phyloP scores from a whole-genome alignment of 1,140 invertebrate genomes.

The Drosophila ercepeae region DNA sequence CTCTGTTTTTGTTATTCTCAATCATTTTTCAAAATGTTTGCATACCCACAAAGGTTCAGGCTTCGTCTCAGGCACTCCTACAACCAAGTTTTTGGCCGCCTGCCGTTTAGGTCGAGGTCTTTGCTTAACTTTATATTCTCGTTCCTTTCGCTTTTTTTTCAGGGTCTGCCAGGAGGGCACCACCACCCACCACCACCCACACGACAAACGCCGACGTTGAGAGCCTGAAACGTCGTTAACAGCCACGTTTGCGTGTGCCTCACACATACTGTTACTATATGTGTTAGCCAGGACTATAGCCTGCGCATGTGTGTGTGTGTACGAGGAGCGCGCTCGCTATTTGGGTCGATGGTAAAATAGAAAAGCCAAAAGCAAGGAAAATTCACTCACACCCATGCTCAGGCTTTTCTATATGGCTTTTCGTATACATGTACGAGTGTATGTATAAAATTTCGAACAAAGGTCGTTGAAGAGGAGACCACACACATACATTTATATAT shows the following conservation, averaged over 20 bases:
- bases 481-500: slow-evolving; percentile 41
- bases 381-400: slow-evolving; percentile 29
- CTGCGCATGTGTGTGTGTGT: slow-evolving; percentile 32
- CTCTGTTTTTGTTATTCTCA: slow-evolving; percentile 50
- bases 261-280: slow-evolving; percentile 32
- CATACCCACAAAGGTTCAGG: slow-evolving; percentile 3
- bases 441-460: slow-evolving; percentile 68
- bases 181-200: slow-evolving; percentile 24
- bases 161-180: slow-evolving; percentile 39
- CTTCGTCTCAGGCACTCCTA: not conserved
- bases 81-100: slow-evolving; percentile 63
- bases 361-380: slow-evolving; percentile 78
- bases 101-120: slow-evolving; percentile 78
- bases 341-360: slow-evolving; percentile 82
- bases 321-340: slow-evolving; percentile 65
- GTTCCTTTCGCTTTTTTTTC: slow-evolving; percentile 44
- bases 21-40: slow-evolving; percentile 58
- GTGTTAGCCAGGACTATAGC: slow-evolving; percentile 24
- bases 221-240: slow-evolving; percentile 72
- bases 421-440: slow-evolving; percentile 9
- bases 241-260: slow-evolving; percentile 75
- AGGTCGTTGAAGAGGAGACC: slow-evolving; percentile 71
- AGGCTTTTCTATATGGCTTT: slow-evolving; percentile 20
- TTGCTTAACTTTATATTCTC: slow-evolving; percentile 52
- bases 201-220: slow-evolving; percentile 57